phyloP scores from a whole-genome alignment of 1,140 invertebrate species.

The Tetramorium simillimum region DNA sequence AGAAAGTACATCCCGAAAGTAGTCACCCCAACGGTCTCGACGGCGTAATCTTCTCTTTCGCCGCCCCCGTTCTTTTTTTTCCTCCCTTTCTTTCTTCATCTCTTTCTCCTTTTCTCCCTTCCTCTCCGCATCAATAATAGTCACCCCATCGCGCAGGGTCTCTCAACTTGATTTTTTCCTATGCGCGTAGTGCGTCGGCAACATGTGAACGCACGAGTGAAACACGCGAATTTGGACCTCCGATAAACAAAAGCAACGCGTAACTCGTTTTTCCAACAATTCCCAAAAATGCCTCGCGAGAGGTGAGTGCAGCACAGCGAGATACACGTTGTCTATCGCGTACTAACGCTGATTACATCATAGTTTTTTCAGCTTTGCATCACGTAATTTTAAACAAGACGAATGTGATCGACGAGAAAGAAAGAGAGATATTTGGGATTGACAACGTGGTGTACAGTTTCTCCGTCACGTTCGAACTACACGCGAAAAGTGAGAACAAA shows the following conservation, averaged over 20 bases:
- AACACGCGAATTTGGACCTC: not conserved
- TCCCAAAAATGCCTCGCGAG: not conserved
- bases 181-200: not conserved
- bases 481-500: not conserved
- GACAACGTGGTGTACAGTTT: not conserved
- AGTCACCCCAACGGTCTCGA: conserved; percentile 56
- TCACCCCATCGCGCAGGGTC: conserved; percentile 55
- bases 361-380: not conserved
- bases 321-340: not conserved
- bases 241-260: no score
- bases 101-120: conserved; percentile 27
- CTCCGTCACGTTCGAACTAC: not conserved
- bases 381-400: not conserved
- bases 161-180: conserved; percentile 63
- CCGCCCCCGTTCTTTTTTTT: not conserved
- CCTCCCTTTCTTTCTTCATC: conserved; percentile 5
- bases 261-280: not conserved
- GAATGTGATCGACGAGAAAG: not conserved
- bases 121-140: conserved; percentile 70
- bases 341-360: not conserved
- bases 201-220: not conserved
- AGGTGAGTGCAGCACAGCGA: not conserved
- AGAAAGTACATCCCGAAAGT: conserved; percentile 63
- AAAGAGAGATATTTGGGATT: not conserved
- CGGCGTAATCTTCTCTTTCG: conserved; percentile 57